phyloP scores from a whole-genome alignment of 30 jellyfish, hydroid and myxozoan genomes.

The Mastigias papua region DNA sequence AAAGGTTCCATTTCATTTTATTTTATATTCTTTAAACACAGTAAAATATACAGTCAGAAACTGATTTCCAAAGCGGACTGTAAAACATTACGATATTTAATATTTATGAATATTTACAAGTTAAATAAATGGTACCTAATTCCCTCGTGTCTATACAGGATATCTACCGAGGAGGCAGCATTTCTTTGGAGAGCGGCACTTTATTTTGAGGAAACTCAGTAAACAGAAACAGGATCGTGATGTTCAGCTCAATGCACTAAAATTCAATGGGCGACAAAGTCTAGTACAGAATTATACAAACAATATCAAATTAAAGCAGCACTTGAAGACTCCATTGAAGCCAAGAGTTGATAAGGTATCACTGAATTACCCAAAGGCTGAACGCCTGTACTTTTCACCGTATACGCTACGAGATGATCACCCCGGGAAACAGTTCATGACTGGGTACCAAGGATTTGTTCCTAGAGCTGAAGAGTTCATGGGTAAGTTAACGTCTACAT shows the following conservation, averaged over 20 bases:
- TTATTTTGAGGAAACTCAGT: slow-evolving; percentile 65
- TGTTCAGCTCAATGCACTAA: neutral
- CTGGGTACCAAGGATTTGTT: slow-evolving; percentile 96
- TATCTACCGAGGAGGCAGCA: slow-evolving; percentile 89
- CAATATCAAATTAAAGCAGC: slow-evolving; percentile 21
- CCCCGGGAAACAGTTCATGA: slow-evolving; percentile 81
- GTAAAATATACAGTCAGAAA: neutral
- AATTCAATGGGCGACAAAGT: neutral
- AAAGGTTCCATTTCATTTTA: neutral
- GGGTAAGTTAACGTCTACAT: slow-evolving; percentile 78
- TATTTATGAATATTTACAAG: too few relatives aligned
- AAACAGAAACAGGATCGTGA: slow-evolving; percentile 67
- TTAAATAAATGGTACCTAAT: neutral
- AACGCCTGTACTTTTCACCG: slow-evolving; percentile 87
- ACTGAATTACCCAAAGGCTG: slow-evolving; percentile 78
- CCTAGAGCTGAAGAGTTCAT: slow-evolving; percentile 88
- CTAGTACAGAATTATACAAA: slow-evolving; percentile 15
- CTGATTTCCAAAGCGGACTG: neutral
- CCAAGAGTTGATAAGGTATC: slow-evolving; percentile 75
- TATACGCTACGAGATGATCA: slow-evolving; percentile 74
- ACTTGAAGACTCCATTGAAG: slow-evolving; percentile 47
- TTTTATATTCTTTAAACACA: too few relatives aligned
- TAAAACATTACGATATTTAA: neutral
- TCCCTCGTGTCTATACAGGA: slow-evolving; percentile 34
- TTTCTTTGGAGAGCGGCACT: slow-evolving; percentile 91